Evolutionary conservation across 2,888 invertebrate genomes (phyloP), one percentile per base, ranked within the genome.

Genomic region (Myathropa florea): DNA sequence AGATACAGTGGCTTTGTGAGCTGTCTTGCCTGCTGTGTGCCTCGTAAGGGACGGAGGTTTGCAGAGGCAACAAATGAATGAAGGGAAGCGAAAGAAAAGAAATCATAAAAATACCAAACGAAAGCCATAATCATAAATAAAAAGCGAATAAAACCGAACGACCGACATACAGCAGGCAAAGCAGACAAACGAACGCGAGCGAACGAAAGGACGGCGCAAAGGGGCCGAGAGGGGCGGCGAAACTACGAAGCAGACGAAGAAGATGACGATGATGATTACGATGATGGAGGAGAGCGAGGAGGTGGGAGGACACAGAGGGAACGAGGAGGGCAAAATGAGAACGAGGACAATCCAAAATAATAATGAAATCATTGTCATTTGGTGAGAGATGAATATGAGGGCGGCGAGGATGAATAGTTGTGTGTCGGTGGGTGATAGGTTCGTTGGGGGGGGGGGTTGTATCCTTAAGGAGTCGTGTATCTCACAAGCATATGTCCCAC

Each of bases 311-410:
- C 59, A 61, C 23, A 1, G n/a, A 4, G 28, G n/a, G n/a, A n/a
- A 9, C 18, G 39, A 57, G n/a, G 23, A 71, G 53, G 23, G 61
- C 81, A 77, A 86, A 86, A 86, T 83, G 83, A 79, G 86, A 83
- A 86, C 86, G 86, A 86, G 86, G 86, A 86, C 86, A 86, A 86
- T 86, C 83, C 86, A 63, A 86, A 86, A 86, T 86, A 86, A 86
- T 86, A 86, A 86, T 86, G 86, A 86, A 86, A 86, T 86, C 86
- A 86, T 86, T 86, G 86, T 86, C 86, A 86, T 86, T 86, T 86
- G 75, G 70, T 57, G 24, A 36, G 78, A 75, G 73, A 80, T 84
- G 84, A 75, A 80, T 83, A 23, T 23, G 10, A 28, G 57, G 28
- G 30, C 7, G 68, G 59, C 12, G 9, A 67, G 71, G 53, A 10